Evolutionary conservation across 2,888 invertebrate species (phyloP).

Genomic region (Mamestra brassicae): DNA sequence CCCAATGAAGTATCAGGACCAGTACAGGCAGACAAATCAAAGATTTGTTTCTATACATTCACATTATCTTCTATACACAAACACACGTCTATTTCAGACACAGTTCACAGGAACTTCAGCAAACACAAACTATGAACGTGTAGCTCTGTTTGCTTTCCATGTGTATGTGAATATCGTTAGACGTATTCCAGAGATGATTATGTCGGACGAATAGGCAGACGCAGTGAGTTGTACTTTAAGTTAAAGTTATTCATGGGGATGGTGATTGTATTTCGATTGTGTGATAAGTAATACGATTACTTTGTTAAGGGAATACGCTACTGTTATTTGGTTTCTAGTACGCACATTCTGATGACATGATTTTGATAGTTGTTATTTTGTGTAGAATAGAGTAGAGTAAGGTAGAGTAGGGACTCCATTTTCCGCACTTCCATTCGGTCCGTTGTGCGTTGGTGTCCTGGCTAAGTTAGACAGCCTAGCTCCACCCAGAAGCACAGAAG

Average conservation of each 20-base stretch:
- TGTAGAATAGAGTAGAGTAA: too few species aligned
- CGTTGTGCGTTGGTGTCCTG: too few species aligned
- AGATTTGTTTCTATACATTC: background rate
- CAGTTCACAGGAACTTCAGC: slow-evolving; percentile 10
- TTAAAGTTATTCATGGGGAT: background rate
- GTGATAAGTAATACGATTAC: background rate
- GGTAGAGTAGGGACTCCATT: too few species aligned
- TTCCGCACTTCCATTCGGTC: too few species aligned
- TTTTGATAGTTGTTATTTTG: background rate
- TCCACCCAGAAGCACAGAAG: too few species aligned
- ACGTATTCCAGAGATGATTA: slow-evolving; percentile 3
- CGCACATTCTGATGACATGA: background rate
- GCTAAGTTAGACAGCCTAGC: too few species aligned
- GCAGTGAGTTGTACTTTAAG: background rate
- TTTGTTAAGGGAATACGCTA: background rate
- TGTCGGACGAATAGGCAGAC: slow-evolving; percentile 17
- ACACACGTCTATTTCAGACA: background rate
- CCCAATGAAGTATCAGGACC: background rate
- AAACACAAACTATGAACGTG: slow-evolving; percentile 22
- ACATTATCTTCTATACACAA: background rate
- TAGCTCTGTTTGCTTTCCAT: background rate
- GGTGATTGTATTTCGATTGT: slow-evolving; percentile 9
- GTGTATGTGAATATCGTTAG: slow-evolving; percentile 8
- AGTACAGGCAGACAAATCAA: background rate
- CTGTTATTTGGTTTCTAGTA: background rate